A percentile compares a stretch with the other conserved stretches of the same genome.
phyloP scores from a whole-genome alignment of 2,797 vertebrate genomes.

The Hapalemur alaotrensis region DNA sequence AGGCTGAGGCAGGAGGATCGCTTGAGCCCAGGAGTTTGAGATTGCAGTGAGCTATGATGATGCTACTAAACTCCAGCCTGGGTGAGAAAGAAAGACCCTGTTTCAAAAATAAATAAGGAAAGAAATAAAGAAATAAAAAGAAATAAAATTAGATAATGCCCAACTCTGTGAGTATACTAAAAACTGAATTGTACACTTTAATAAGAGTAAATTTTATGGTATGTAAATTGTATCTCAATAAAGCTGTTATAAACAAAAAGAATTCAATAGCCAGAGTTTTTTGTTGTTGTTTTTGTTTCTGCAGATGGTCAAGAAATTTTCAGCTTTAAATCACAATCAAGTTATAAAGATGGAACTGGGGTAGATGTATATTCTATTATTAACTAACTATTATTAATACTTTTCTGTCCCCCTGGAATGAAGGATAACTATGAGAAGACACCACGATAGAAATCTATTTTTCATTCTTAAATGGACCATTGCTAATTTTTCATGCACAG shows the following conservation, averaged over 20 bases:
- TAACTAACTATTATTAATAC: not conserved
- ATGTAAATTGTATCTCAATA: not conserved
- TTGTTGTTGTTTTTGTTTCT: not conserved
- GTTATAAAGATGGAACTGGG: constrained; percentile 46
- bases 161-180: not conserved
- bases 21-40: no score
- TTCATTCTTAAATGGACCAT: constrained; percentile 32
- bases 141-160: not conserved
- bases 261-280: constrained; percentile 12
- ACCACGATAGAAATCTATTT: not conserved
- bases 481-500: constrained; percentile 37
- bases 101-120: no score
- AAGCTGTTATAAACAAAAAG: constrained; percentile 31
- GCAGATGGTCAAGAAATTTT: constrained; percentile 16
- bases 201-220: not conserved
- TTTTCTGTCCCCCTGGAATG: not conserved
- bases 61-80: no score
- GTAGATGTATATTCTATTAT: not conserved
- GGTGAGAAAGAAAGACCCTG: no score
- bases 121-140: not conserved
- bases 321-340: constrained; percentile 40
- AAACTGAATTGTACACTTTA: not conserved
- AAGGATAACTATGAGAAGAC: not conserved
- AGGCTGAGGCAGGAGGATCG: no score
- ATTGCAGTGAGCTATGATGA: no score